phyloP scores from a whole-genome alignment of 1,140 invertebrate species.

The Drosophila triauraria region DNA sequence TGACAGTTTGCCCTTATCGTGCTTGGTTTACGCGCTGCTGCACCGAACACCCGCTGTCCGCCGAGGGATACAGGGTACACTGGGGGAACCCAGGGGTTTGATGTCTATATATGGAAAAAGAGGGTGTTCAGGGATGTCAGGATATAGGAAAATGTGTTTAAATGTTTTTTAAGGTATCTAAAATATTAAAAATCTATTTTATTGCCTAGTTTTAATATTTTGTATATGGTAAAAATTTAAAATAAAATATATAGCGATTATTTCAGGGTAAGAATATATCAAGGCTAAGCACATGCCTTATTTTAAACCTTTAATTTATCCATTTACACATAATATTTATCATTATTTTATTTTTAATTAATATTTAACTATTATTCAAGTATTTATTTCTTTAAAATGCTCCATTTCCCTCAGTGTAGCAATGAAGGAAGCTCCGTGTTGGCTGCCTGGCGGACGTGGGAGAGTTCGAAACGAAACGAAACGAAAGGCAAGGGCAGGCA shows the following conservation, averaged over 20 bases:
- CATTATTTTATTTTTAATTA: too few relatives aligned
- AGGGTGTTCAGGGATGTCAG: too few relatives aligned
- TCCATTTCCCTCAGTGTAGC: neutral
- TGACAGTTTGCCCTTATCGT: constrained; percentile 72
- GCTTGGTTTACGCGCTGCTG: constrained; percentile 62
- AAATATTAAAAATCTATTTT: neutral
- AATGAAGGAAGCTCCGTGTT: neutral
- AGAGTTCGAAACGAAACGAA: neutral
- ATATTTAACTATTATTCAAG: too few relatives aligned
- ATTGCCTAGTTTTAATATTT: neutral
- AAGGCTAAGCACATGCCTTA: too few relatives aligned
- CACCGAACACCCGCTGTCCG: constrained; percentile 37
- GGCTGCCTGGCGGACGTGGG: neutral
- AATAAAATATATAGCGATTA: too few relatives aligned
- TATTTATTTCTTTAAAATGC: too few relatives aligned
- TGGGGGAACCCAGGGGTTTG: neutral
- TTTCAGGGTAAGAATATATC: too few relatives aligned
- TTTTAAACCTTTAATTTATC: too few relatives aligned
- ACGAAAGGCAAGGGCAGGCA: neutral
- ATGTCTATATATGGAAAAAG: too few relatives aligned
- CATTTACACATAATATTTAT: too few relatives aligned
- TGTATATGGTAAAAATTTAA: too few relatives aligned
- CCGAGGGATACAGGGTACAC: neutral
- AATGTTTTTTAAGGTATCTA: too few relatives aligned
- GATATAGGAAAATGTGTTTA: neutral